Base-by-base conservation (phyloP, 2,113 vertebrate genomes). In the Pollimyrus isidori region DNA sequence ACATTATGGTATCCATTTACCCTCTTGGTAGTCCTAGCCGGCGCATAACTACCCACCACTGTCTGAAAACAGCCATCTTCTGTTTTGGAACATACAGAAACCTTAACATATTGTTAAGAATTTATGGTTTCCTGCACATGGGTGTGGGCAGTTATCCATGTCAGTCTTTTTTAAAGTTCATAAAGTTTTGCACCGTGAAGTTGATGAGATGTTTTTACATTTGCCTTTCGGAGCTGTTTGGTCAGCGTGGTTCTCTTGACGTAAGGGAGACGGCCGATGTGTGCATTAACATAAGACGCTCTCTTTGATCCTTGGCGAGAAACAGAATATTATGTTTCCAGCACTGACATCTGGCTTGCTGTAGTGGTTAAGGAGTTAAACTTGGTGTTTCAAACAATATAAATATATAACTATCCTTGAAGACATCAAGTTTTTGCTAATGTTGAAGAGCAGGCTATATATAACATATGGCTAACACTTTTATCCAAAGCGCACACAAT, bases 311-410 rank as follows among this genome's bases (percentile, higher is more conserved):
- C 45, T 84, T 48, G 21, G 45, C 42, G 48, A 48, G 82, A 23
- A 84, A 9, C 21, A 84, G 39, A 84, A 48, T 84, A 46, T 45
- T 46, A 48, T 84, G 82, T 84, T 84, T 48, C 82, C 82, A 84
- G 42, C 39, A 84, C 82, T n/a, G 82, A 84, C 82, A 84, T 84
- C 45, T 84, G 82, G 45, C 13, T 45, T 84, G 10, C 39, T 84
- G 82, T 49, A 46, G 82, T 48, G 82, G 82, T 84, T 84, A 84
- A 84, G 82, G 42, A 46, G 82, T 48, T 48, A 84, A 84, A 84
- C 23, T 45, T n/a, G 9, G 23, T 42, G 39, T 84, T 84, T 84
- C 45, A 84, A 84, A 84, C 82, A 84, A 48, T 84, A 84, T 46
- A 84, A 84, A 84, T 48, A 45, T 84, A 84, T n/a, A 84, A 48